A percentile compares a stretch with the other conserved stretches of the same genome.
These are phyloP conservation scores for Pharmacophagus antenor DNA, from an alignment of 2,888 invertebrate species.

Conservation along the genomic window DNA sequence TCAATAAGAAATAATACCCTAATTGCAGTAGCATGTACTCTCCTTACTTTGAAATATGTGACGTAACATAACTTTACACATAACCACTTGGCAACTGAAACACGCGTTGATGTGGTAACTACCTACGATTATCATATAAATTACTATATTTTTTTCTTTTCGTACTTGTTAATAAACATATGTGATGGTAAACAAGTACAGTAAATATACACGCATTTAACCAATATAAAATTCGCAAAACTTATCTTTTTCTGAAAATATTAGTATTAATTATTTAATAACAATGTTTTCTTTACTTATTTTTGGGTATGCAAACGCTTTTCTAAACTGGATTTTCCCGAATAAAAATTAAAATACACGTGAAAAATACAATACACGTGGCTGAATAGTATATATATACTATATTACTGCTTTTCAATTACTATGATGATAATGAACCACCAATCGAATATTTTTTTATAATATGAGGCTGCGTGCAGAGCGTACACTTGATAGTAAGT, in stretches of 20 bases:
- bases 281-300: neutral
- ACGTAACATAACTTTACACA: neutral
- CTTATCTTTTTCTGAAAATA: too few relatives aligned
- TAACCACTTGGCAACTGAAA: neutral
- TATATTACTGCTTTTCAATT: too few relatives aligned
- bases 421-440: too few relatives aligned
- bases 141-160: too few relatives aligned
- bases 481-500: too few relatives aligned
- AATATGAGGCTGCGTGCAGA: too few relatives aligned
- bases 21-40: neutral
- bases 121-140: too few relatives aligned
- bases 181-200: too few relatives aligned
- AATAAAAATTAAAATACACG: neutral
- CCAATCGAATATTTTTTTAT: too few relatives aligned
- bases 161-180: too few relatives aligned
- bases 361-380: neutral
- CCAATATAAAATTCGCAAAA: too few relatives aligned
- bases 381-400: neutral
- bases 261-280: neutral
- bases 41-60: neutral
- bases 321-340: neutral
- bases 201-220: too few relatives aligned
- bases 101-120: neutral
- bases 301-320: neutral
- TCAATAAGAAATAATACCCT: neutral